phyloP scores from a whole-genome alignment of 1,140 invertebrate genomes.

The Scaptomyza hsui region DNA sequence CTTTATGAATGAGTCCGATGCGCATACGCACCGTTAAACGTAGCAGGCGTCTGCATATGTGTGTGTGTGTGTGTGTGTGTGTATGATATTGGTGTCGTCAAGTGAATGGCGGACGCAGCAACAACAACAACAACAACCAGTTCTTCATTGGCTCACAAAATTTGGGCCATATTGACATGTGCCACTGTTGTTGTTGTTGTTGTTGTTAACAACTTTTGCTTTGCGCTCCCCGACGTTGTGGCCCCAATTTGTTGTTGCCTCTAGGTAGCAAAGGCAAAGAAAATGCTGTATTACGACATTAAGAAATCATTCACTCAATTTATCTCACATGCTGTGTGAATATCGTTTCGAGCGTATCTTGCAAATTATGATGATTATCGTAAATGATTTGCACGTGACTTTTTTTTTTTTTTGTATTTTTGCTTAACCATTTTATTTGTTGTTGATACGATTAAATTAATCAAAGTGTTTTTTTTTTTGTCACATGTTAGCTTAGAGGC shows the following conservation, averaged over 20 bases:
- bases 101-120: constrained; percentile 49
- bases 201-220: constrained; percentile 56
- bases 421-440: constrained; percentile 56
- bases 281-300: constrained; percentile 41
- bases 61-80: constrained; percentile 23
- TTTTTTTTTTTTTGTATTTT: constrained; percentile 2
- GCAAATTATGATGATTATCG: not conserved
- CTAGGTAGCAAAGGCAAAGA: constrained; percentile 58
- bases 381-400: constrained; percentile 36
- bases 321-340: not conserved
- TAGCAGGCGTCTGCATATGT: constrained; percentile 8
- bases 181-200: constrained; percentile 33
- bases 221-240: constrained; percentile 29
- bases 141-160: constrained; percentile 64
- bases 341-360: constrained; percentile 10
- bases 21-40: constrained; percentile 61
- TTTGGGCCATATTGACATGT: constrained; percentile 79
- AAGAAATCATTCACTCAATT: not conserved
- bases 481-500: not conserved
- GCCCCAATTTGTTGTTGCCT: constrained; percentile 51
- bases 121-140: constrained; percentile 59
- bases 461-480: constrained; percentile 51
- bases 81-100: constrained; percentile 39
- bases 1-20: constrained; percentile 53
- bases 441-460: constrained; percentile 44